Evolutionary conservation across 2,888 invertebrate species (phyloP).

Genomic region (Drosophila robusta): DNA sequence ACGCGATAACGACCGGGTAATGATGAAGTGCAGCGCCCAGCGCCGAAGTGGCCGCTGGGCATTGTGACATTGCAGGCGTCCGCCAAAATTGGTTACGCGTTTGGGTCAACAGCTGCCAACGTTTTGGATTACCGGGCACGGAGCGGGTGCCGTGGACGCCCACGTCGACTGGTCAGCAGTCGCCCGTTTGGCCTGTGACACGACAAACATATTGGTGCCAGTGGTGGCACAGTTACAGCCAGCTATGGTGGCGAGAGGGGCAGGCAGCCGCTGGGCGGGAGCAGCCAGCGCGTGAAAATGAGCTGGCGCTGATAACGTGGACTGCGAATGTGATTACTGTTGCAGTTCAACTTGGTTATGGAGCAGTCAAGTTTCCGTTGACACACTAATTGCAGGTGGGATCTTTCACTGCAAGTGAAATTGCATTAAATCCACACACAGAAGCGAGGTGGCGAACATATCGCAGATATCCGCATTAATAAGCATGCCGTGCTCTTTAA

Average conservation of each 20-base stretch:
- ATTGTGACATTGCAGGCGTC: slow-evolving; percentile 48
- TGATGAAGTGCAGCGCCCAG: slow-evolving; percentile 67
- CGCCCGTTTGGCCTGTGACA: slow-evolving; percentile 34
- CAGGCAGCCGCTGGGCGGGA: background rate
- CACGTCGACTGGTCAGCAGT: slow-evolving; percentile 11
- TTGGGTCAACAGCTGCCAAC: slow-evolving; percentile 68
- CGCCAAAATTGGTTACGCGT: slow-evolving; percentile 70
- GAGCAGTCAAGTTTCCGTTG: slow-evolving; percentile 23
- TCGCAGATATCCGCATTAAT: background rate
- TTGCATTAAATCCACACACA: background rate
- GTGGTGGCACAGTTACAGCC: slow-evolving; percentile 17
- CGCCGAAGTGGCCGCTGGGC: slow-evolving; percentile 42
- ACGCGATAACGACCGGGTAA: slow-evolving; percentile 78
- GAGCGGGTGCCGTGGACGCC: slow-evolving; percentile 1
- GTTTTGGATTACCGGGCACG: slow-evolving; percentile 36
- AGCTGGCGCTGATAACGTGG: slow-evolving; percentile 42
- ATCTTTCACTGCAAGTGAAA: background rate
- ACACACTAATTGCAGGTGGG: slow-evolving; percentile 18
- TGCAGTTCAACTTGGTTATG: slow-evolving; percentile 18
- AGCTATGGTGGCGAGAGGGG: slow-evolving; percentile 15
- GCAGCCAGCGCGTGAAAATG: slow-evolving; percentile 62
- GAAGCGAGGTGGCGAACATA: background rate
- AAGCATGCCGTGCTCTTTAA: background rate
- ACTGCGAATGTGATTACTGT: slow-evolving; percentile 40
- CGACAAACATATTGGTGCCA: slow-evolving; percentile 56